Evolutionary conservation across 2,113 vertebrate species (phyloP).

Genomic region (Chrysemys picta): DNA sequence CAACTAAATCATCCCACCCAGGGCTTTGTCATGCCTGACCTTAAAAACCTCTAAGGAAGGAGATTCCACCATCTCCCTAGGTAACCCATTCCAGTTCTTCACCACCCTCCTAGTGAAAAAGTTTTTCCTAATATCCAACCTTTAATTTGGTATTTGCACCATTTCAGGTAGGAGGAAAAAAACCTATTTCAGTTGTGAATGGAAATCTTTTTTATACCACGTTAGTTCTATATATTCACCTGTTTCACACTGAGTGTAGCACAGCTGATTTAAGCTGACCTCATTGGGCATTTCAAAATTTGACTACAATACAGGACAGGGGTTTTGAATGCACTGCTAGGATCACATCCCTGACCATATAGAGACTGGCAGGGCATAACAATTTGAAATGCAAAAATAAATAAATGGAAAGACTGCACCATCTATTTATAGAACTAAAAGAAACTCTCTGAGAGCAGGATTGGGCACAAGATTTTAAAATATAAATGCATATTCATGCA

Average conservation of each 20-base stretch:
- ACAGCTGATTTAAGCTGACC: conserved; percentile 6
- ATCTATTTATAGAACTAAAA: background rate
- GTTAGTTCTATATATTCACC: conserved; percentile 24
- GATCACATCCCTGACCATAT: background rate
- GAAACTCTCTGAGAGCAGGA: background rate
- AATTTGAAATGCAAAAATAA: background rate
- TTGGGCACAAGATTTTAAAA: background rate
- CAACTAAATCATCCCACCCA: too few species aligned
- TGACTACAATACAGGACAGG: rapidly evolving
- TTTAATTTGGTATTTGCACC: background rate
- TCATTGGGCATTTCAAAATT: conserved; percentile 23
- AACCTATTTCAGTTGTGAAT: background rate
- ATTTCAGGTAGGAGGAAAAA: background rate
- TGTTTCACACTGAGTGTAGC: conserved; percentile 26
- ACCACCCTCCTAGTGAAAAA: too few species aligned
- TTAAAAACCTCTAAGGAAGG: too few species aligned
- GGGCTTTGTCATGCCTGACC: too few species aligned
- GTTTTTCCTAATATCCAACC: too few species aligned
- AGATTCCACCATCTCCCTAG: too few species aligned
- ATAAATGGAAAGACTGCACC: background rate
- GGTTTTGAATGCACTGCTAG: background rate
- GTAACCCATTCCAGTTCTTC: too few species aligned
- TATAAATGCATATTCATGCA: background rate
- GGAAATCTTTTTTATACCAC: conserved; percentile 19
- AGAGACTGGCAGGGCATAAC: background rate